phyloP scores from a whole-genome alignment of 1,140 invertebrate species.

The Dermatophagoides farinae region DNA sequence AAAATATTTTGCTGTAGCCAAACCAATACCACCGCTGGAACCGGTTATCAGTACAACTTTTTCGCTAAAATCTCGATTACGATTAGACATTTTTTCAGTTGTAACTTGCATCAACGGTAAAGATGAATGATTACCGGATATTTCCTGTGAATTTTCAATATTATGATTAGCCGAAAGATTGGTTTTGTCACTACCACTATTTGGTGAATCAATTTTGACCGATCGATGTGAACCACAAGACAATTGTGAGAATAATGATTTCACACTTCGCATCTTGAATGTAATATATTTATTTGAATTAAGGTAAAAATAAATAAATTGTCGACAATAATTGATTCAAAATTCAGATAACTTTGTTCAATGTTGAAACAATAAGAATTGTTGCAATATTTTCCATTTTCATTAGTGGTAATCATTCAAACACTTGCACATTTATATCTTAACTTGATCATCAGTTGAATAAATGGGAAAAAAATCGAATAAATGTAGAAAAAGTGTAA shows the following conservation, averaged over 20 bases:
- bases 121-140: background rate
- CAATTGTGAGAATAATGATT: background rate
- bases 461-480: too few relatives aligned
- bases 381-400: too few relatives aligned
- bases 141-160: too few relatives aligned
- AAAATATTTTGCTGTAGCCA: slow-evolving; percentile 4
- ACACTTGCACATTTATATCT: too few relatives aligned
- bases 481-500: too few relatives aligned
- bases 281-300: background rate
- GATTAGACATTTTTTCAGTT: background rate
- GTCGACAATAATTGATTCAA: background rate
- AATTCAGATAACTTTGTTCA: background rate
- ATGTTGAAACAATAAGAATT: too few relatives aligned
- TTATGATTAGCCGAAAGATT: background rate
- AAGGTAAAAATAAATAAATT: background rate
- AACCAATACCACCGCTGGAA: slow-evolving; percentile 9
- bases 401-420: too few relatives aligned
- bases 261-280: background rate
- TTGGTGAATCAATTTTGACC: background rate
- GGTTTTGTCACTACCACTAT: background rate
- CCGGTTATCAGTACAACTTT: slow-evolving; percentile 10
- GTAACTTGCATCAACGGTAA: background rate
- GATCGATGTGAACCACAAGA: background rate
- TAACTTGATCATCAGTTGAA: too few relatives aligned
- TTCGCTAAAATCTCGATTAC: background rate